Evolutionary conservation across 2,888 invertebrate species (phyloP).

Genomic region (Pandemis cinnamomeana): DNA sequence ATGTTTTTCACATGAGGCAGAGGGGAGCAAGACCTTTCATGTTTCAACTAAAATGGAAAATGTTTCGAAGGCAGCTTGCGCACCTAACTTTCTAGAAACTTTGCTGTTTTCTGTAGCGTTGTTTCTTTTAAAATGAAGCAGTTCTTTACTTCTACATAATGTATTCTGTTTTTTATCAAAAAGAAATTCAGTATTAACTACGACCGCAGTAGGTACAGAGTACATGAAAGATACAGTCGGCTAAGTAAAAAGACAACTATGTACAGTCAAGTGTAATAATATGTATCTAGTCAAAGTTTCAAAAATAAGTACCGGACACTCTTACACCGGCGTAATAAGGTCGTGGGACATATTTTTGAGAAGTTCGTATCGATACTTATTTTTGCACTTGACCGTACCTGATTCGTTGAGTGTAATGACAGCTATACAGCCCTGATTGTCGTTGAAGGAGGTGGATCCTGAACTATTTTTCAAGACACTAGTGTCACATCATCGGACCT

Average conservation of each 20-base stretch:
- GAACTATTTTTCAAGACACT: too few species aligned
- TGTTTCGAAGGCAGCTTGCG: constrained; percentile 28
- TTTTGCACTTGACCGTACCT: too few species aligned
- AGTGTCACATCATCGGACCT: too few species aligned
- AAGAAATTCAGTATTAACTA: neutral
- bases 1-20: neutral
- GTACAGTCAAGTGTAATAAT: too few species aligned
- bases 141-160: neutral
- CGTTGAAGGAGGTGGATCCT: too few species aligned
- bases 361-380: too few species aligned
- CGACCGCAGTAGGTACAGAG: neutral
- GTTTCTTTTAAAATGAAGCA: constrained; percentile 21
- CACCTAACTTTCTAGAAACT: constrained; percentile 33
- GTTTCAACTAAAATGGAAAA: constrained; percentile 28
- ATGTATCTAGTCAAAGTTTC: too few species aligned
- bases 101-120: constrained; percentile 13
- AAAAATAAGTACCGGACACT: too few species aligned
- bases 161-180: neutral
- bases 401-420: too few species aligned
- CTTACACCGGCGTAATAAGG: too few species aligned
- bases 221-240: neutral
- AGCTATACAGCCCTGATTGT: too few species aligned
- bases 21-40: constrained; percentile 4
- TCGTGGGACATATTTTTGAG: too few species aligned
- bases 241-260: neutral